Percentiles rank a stretch among this genome's conserved stretches.
phyloP scores from a whole-genome alignment of 1,140 invertebrate species.

The Anastatus disparis region DNA sequence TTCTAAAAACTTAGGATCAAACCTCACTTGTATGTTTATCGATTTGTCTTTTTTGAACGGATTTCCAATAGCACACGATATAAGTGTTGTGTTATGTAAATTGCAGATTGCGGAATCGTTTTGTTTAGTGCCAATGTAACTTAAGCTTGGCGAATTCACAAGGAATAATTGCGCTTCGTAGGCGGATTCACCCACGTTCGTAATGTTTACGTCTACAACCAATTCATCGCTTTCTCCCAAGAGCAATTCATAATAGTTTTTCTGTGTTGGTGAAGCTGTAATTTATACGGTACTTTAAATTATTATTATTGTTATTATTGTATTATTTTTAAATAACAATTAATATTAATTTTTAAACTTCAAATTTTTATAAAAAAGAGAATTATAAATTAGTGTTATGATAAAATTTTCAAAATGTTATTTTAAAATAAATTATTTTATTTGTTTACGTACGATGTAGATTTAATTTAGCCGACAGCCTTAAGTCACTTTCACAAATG shows the following conservation, averaged over 20 bases:
- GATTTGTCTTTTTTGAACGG: conserved; percentile 79
- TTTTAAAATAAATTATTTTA: conserved; percentile 1
- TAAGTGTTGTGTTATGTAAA: conserved; percentile 77
- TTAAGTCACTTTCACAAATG: conserved; percentile 87
- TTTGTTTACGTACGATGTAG: conserved; percentile 65
- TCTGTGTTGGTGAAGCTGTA: conserved; percentile 53
- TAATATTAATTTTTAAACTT: neutral
- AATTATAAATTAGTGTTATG: neutral
- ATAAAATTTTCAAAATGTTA: neutral
- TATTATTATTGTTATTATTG: neutral
- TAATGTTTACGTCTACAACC: conserved; percentile 78
- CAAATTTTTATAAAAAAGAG: neutral
- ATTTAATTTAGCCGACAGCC: conserved; percentile 74
- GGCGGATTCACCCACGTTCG: conserved; percentile 87
- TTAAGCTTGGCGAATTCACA: conserved; percentile 79
- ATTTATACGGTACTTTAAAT: conserved; percentile 7
- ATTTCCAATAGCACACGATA: conserved; percentile 88
- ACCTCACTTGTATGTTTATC: conserved; percentile 76
- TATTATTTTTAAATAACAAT: neutral
- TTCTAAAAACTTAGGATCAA: conserved; percentile 80
- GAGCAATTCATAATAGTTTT: conserved; percentile 65
- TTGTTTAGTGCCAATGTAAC: conserved; percentile 78
- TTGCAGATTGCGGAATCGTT: conserved; percentile 73
- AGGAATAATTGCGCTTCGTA: conserved; percentile 90
- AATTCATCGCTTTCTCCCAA: conserved; percentile 83